These are phyloP conservation scores for Brachionus asplanchnoidis DNA, from an alignment of 1,140 invertebrate species.

Conservation along the genomic window DNA sequence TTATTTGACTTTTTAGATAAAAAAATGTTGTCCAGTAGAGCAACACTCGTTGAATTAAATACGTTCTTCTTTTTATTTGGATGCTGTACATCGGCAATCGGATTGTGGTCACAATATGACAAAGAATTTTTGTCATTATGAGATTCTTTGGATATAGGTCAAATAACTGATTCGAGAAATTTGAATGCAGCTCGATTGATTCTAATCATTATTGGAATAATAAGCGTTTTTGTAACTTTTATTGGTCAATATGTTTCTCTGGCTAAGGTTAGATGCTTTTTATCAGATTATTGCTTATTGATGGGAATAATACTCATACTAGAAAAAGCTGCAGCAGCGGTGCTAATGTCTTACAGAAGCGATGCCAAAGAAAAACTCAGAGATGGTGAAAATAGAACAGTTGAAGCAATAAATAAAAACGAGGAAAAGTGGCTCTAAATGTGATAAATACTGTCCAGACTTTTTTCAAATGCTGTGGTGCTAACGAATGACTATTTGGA, in stretches of 20 bases:
- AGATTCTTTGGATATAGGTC: conserved; percentile 26
- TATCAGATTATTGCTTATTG: background rate
- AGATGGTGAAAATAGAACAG: background rate
- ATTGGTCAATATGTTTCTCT: conserved; percentile 6
- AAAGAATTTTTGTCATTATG: conserved; percentile 12
- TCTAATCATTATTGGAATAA: conserved; percentile 1
- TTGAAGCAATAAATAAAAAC: background rate
- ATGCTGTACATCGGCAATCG: background rate
- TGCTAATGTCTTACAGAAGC: conserved; percentile 13
- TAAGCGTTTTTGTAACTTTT: conserved; percentile 25
- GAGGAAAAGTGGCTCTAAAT: background rate
- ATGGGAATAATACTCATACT: conserved; percentile 14
- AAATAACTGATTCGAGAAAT: background rate
- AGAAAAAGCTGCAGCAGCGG: background rate
- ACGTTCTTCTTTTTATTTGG: conserved; percentile 21
- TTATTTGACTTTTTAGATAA: no score
- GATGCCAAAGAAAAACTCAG: background rate
- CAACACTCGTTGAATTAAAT: conserved; percentile 2
- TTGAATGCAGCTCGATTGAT: conserved; percentile 27
- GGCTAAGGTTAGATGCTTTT: background rate
- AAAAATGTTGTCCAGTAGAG: conserved; percentile 28
- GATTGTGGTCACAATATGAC: conserved; percentile 38
- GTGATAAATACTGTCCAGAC: conserved; percentile 34
- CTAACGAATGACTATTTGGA: background rate
- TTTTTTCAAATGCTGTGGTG: conserved; percentile 33